Base-by-base conservation (phyloP, 1,140 invertebrate genomes). In the Calephelis virginiensis region DNA sequence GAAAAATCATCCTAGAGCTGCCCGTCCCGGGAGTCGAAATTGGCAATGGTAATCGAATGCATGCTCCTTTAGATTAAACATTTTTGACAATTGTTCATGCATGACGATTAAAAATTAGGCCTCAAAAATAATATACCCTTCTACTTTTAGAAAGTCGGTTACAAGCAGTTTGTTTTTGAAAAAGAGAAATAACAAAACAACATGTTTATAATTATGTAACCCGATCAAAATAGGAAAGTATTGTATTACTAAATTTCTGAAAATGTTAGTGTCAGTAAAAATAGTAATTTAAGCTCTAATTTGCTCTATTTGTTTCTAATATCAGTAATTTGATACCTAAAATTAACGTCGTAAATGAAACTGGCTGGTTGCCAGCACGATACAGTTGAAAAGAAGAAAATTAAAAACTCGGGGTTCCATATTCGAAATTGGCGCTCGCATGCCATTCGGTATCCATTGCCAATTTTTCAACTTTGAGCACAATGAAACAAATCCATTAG, bases 391-490 rank as follows among this genome's bases (percentile, higher is more conserved):
- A 59, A 59, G 53, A 59, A 59, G 53, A 59, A 59, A 59, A 59
- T 59, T 59, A 59, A 12, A 59, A 59, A 59, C 53, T 59, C 37
- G 37, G 28, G 37, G 53, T 37, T 12, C 37, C 53, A 38, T 59
- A 59, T 59, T 59, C 53, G 53, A 59, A 59, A 12, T 59, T 59
- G 12, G 28, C 53, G 53, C 37, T 59, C 28, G 53, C 7, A 6
- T 38, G 28, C 28, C 53, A 11, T 38, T 28, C 53, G 28, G 53
- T 59, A 59, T 59, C 53, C 28, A 38, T 59, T 59, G 53, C 53
- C 28, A 59, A 59, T 59, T 59, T 59, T 59, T 59, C n/a, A 59
- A 59, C 12, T 59, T 59, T 59, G 28, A 59, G 53, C 53, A 59
- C 53, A 59, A 59, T 59, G 37, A 59, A 59, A 59, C 17, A 59